phyloP scores from a whole-genome alignment of 2,797 vertebrate species.

The Thripadectes ignobilis region DNA sequence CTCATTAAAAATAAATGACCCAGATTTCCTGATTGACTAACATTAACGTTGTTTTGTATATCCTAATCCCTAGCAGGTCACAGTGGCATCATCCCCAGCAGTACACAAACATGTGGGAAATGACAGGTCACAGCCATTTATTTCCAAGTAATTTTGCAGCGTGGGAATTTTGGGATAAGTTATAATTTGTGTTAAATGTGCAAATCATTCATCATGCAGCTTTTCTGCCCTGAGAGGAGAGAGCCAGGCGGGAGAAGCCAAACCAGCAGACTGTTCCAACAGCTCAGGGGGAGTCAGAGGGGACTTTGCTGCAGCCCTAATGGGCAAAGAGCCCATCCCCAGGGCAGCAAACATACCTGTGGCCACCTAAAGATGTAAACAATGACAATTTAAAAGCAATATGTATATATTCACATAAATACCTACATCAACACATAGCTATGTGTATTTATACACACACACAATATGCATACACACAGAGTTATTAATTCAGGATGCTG shows the following conservation, averaged over 20 bases:
- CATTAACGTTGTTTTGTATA: not conserved
- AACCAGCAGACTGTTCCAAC: not conserved
- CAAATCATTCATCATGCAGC: not conserved
- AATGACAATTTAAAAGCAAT: not conserved
- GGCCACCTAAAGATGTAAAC: not conserved
- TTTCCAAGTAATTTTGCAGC: slow-evolving; percentile 3
- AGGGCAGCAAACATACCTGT: not conserved
- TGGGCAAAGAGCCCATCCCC: not conserved
- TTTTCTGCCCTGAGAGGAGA: not conserved
- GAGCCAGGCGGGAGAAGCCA: not conserved
- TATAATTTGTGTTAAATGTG: not conserved
- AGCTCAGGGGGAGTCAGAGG: not conserved
- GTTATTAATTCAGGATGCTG: not conserved
- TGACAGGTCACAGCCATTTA: not conserved
- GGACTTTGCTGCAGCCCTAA: not conserved
- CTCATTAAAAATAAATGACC: not conserved
- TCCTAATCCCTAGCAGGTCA: not conserved
- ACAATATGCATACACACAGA: rapidly evolving
- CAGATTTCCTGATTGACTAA: not conserved
- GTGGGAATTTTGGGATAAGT: not conserved
- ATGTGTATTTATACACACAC: not conserved
- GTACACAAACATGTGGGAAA: not conserved
- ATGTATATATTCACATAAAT: not conserved
- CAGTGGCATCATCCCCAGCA: not conserved
- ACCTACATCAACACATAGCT: rapidly evolving